Percentiles rank a stretch among this genome's conserved stretches.
phyloP scores from a whole-genome alignment of 2,797 vertebrate species.

The Lithobates sylvaticus region DNA sequence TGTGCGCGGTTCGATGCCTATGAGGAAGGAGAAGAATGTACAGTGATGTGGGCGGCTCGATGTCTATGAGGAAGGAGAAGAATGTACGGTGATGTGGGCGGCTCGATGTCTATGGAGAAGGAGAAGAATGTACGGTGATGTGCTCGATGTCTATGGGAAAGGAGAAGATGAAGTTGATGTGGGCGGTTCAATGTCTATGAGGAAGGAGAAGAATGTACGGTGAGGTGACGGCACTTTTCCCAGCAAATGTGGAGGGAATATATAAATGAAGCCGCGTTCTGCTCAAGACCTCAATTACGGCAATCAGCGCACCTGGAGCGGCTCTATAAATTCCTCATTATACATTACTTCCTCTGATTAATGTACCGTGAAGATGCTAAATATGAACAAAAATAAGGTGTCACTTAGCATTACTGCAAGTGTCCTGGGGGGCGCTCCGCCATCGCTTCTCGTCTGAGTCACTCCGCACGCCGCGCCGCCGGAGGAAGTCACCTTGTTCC shows the following conservation, averaged over 20 bases:
- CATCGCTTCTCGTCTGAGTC: neutral
- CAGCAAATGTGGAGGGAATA: neutral
- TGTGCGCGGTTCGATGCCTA: too few species aligned
- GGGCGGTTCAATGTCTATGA: too few species aligned
- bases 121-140: too few species aligned
- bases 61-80: too few species aligned
- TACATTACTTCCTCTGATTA: constrained; percentile 6
- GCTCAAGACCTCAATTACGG: neutral
- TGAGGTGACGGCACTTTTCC: neutral
- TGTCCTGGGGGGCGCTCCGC: neutral
- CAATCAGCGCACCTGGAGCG: neutral
- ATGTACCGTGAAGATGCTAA: constrained; percentile 29
- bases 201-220: neutral
- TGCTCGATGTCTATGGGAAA: too few species aligned
- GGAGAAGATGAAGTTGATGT: too few species aligned
- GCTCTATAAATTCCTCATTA: constrained; percentile 19
- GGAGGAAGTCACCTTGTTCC: neutral
- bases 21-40: too few species aligned
- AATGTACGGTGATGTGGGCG: too few species aligned
- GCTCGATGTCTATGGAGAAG: too few species aligned
- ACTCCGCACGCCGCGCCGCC: neutral
- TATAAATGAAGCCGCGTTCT: neutral
- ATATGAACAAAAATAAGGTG: constrained; percentile 25
- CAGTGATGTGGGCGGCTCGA: too few species aligned
- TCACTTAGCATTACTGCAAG: constrained; percentile 16